A percentile compares a stretch with the other conserved stretches of the same genome.
Conservation (phyloP, 1,140 invertebrate genomes). For the Cydia amplana region DNA sequence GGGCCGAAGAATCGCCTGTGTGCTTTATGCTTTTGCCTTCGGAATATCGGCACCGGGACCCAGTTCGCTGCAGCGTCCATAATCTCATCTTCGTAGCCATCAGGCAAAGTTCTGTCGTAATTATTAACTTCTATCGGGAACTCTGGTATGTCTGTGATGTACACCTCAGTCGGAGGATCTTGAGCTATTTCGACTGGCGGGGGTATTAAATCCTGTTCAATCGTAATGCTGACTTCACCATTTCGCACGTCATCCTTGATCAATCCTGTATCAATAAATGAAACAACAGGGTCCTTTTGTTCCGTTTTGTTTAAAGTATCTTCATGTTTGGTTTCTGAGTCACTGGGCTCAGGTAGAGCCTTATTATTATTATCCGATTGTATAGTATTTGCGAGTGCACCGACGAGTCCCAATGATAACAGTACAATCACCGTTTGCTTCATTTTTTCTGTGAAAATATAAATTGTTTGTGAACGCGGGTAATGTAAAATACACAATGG, state of each 20-base stretch:
- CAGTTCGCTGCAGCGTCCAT: constrained; percentile 70
- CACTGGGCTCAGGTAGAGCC: constrained; percentile 38
- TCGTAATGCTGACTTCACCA: constrained; percentile 13
- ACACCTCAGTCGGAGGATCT: neutral
- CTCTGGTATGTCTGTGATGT: neutral
- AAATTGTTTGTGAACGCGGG: constrained; percentile 13
- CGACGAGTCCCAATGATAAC: constrained; percentile 46
- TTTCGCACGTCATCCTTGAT: constrained; percentile 26
- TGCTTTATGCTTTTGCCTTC: constrained; percentile 46
- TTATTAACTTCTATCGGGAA: neutral
- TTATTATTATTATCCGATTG: constrained; percentile 43
- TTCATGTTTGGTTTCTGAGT: constrained; percentile 41
- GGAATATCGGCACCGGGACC: constrained; percentile 55
- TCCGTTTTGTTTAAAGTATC: constrained; percentile 38
- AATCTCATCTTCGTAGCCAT: constrained; percentile 57
- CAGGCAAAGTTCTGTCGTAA: neutral
- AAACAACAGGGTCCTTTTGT: constrained; percentile 40
- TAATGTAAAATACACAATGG: constrained; percentile 1
- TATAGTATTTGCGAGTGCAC: constrained; percentile 44
- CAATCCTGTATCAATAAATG: constrained; percentile 15
- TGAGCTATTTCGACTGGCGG: neutral
- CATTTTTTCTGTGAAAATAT: constrained; percentile 63
- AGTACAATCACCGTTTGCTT: constrained; percentile 49
- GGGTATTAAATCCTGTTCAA: constrained; percentile 19
- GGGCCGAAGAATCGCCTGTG: constrained; percentile 51